Base-by-base conservation (phyloP, 2,888 invertebrate species). In the Spatulosminthurus flaviceps region DNA sequence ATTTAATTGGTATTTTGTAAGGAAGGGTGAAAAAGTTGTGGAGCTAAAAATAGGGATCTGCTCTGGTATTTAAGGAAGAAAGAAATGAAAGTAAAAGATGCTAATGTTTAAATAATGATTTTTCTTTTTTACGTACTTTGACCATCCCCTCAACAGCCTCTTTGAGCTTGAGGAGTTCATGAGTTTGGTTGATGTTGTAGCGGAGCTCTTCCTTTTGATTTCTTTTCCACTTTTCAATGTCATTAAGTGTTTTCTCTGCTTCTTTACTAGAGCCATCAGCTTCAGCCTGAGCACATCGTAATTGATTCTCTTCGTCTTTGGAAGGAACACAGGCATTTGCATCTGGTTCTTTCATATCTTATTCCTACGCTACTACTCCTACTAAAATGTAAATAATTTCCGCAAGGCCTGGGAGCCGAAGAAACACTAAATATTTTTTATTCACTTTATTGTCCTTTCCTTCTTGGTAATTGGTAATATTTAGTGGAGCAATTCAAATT, bases 321-420 rank as follows among this genome's bases (percentile, higher is more conserved):
- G 78, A 67, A 13, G 81, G 79, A 51, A 85, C 81, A 66, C 82
- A 82, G 5, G 79, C 75, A 19, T 76, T 77, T 19, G 82, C 83
- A 64, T 85, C 83, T 0, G 81, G 69, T 61, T 80, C 74, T 28
- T 84, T 74, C 84, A 84, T 83, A n/a, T n/a, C n/a, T n/a, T n/a
- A n/a, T n/a, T n/a, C n/a, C n/a, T n/a, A n/a, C n/a, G n/a, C n/a
- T n/a, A n/a, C n/a, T n/a, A n/a, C n/a, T n/a, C n/a, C n/a, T n/a
- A n/a, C n/a, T n/a, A n/a, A n/a, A n/a, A n/a, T n/a, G n/a, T n/a
- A n/a, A n/a, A n/a, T n/a, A n/a, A n/a, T n/a, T n/a, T n/a, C n/a
- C n/a, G n/a, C n/a, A n/a, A n/a, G n/a, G n/a, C n/a, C n/a, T n/a
- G n/a, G n/a, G n/a, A n/a, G n/a, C n/a, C n/a, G n/a, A n/a, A n/a